Conservation (phyloP, 30 jellyfish, hydroid and myxozoan species). For the Catostylus mosaicus region DNA sequence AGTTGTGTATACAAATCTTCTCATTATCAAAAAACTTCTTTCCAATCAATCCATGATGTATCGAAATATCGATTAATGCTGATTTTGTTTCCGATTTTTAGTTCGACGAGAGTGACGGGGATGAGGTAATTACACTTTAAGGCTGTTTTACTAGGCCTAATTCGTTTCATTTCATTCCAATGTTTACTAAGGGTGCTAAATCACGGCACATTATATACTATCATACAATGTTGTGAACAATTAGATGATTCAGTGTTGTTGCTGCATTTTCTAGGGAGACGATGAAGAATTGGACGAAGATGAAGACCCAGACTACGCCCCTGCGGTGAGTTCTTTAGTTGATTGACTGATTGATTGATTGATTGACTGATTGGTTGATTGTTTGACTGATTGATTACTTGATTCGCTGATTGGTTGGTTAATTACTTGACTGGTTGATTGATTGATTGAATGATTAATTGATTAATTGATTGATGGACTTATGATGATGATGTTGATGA, state of each 20-base stretch:
- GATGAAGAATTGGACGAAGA: conserved; percentile 90
- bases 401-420: too few species aligned
- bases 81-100: neutral
- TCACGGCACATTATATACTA: too few species aligned
- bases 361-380: neutral
- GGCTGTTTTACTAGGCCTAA: too few species aligned
- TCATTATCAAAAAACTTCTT: too few species aligned
- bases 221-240: too few species aligned
- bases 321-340: conserved; percentile 12
- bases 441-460: neutral
- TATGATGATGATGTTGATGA: neutral
- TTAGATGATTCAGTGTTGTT: neutral
- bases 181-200: too few species aligned
- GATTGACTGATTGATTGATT: neutral
- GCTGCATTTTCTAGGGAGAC: conserved; percentile 44
- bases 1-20: too few species aligned
- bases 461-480: neutral
- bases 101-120: conserved; percentile 41
- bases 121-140: conserved; percentile 35
- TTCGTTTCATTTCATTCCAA: too few species aligned
- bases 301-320: conserved; percentile 89
- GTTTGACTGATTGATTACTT: neutral
- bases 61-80: too few species aligned
- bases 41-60: too few species aligned
- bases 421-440: neutral